Conservation (phyloP, 2,797 vertebrate species). For the Enoplosus armatus region DNA sequence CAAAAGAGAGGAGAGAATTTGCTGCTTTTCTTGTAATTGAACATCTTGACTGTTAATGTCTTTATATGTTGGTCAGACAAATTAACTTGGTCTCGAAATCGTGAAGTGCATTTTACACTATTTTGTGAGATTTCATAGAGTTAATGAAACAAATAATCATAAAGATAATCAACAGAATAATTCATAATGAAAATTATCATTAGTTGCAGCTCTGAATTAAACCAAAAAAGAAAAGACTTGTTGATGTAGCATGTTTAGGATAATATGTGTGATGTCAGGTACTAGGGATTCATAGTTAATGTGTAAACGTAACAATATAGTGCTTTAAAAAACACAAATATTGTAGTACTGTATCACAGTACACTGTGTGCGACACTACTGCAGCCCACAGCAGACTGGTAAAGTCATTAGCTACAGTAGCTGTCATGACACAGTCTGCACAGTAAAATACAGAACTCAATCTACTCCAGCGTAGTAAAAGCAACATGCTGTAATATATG, state of each 20-base stretch:
- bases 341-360: slow-evolving; percentile 16
- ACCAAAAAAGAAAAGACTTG: background rate
- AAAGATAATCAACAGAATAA: background rate
- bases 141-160: background rate
- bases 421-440: slow-evolving; percentile 57
- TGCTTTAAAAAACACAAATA: slow-evolving; percentile 36
- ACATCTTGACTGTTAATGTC: background rate
- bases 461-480: slow-evolving; percentile 49
- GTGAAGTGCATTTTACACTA: background rate
- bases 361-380: slow-evolving; percentile 32
- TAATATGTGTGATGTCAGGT: background rate
- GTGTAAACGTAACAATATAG: background rate
- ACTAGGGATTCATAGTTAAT: background rate
- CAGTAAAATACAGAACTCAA: slow-evolving; percentile 57
- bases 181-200: background rate
- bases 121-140: background rate
- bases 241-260: background rate
- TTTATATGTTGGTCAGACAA: background rate
- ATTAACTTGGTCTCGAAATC: background rate
- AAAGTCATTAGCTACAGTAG: slow-evolving; percentile 71
- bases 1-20: too few species aligned
- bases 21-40: background rate
- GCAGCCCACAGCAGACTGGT: slow-evolving; percentile 49
- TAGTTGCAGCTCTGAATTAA: background rate
- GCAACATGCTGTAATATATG: slow-evolving; percentile 47